These are phyloP conservation scores for Acanthococcus lagerstroemiae DNA, from an alignment of 2,888 invertebrate genomes.

Conservation along the genomic window DNA sequence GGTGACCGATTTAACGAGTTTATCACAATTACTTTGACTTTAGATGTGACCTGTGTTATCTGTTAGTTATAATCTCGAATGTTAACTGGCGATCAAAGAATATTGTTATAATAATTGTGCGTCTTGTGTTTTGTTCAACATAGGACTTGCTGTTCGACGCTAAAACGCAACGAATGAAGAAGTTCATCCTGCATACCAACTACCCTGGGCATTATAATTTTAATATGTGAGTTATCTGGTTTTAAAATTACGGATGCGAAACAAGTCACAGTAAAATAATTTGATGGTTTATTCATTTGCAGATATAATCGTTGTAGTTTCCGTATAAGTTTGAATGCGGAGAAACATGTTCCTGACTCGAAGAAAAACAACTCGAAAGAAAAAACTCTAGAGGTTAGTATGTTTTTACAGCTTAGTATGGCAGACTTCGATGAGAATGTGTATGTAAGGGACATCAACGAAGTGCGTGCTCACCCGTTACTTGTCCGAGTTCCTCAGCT, in stretches of 20 bases:
- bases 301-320: slow-evolving; percentile 85
- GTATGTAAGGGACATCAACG: not conserved
- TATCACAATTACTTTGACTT: too few species aligned
- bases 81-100: not conserved
- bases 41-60: too few species aligned
- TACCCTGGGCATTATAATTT: slow-evolving; percentile 99
- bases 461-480: not conserved
- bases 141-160: slow-evolving; percentile 96
- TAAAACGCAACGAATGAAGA: slow-evolving; percentile 84
- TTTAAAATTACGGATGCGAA: too few species aligned
- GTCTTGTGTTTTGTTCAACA: slow-evolving; percentile 34
- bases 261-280: not conserved
- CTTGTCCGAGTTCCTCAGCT: too few species aligned
- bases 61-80: too few species aligned
- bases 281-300: slow-evolving; percentile 31
- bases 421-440: too few species aligned
- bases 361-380: slow-evolving; percentile 31
- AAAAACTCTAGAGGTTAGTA: slow-evolving; percentile 27
- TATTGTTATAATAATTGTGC: not conserved
- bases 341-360: slow-evolving; percentile 28
- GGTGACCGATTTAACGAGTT: too few species aligned
- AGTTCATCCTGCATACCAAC: slow-evolving; percentile 95
- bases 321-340: slow-evolving; percentile 59
- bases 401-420: too few species aligned
- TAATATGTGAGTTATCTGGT: slow-evolving; percentile 74